Conservation (phyloP, 2,113 vertebrate genomes). For the Nothoprocta perdicaria region DNA sequence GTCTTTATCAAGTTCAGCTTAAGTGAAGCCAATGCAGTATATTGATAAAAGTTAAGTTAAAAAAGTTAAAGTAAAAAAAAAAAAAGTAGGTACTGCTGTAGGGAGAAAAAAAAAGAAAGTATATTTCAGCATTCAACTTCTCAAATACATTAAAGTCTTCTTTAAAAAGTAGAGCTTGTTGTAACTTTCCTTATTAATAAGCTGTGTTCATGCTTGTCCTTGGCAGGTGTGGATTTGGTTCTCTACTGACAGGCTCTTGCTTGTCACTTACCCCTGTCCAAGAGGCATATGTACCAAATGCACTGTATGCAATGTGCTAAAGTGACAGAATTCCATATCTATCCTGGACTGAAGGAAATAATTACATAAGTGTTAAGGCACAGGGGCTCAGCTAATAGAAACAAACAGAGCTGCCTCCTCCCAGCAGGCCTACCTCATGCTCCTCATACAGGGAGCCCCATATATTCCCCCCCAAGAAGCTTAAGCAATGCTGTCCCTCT, state of each 20-base stretch:
- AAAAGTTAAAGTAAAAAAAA: no score
- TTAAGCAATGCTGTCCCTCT: no score
- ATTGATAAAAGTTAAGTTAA: neutral
- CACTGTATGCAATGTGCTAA: no score
- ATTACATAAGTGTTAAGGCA: neutral
- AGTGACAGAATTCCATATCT: neutral
- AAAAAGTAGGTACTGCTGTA: neutral
- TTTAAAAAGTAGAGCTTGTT: neutral
- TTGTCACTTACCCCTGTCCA: neutral
- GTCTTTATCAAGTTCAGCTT: neutral
- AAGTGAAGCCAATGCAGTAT: neutral
- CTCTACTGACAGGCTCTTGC: neutral
- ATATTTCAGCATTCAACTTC: neutral
- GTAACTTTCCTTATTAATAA: neutral
- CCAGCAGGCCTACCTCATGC: no score
- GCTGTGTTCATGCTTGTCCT: neutral
- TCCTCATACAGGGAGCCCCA: no score
- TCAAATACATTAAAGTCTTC: neutral
- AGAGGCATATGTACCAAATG: neutral
- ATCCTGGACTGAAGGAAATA: neutral
- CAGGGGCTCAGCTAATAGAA: no score
- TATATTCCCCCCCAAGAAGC: no score
- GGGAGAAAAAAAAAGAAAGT: rapidly evolving
- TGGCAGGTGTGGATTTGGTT: neutral
- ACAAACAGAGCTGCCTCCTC: no score